These are phyloP conservation scores for Chironex yamaguchii DNA, from an alignment of 30 jellyfish, hydroid and myxozoan genomes.

Conservation along the genomic window DNA sequence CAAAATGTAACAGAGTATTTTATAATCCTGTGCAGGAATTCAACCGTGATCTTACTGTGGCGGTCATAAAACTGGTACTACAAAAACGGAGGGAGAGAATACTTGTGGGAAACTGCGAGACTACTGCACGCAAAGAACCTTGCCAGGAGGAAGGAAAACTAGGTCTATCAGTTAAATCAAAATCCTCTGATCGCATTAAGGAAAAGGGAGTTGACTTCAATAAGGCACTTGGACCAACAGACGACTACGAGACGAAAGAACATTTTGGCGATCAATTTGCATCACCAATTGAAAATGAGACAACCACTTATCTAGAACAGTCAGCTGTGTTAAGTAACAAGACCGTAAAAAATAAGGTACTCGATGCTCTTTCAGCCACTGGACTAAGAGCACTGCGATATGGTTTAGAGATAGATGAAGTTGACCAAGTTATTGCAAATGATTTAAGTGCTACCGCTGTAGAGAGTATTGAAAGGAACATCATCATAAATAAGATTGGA, in stretches of 20 bases:
- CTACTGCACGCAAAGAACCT: no score
- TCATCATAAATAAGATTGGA: slow-evolving; percentile 62
- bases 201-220: not conserved
- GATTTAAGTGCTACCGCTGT: slow-evolving; percentile 90
- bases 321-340: not conserved
- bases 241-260: not conserved
- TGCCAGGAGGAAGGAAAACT: not conserved
- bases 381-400: slow-evolving; percentile 94
- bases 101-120: no score
- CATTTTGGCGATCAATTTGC: not conserved
- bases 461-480: slow-evolving; percentile 70
- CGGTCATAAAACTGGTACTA: slow-evolving; percentile 52
- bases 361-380: slow-evolving; percentile 97
- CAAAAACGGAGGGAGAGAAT: not conserved
- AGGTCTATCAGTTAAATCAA: no score
- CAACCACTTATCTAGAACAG: not conserved
- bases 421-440: slow-evolving; percentile 75
- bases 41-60: slow-evolving; percentile 89
- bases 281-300: not conserved
- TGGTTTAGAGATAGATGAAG: slow-evolving; percentile 79
- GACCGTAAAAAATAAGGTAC: not conserved
- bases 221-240: not conserved
- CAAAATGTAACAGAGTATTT: slow-evolving; percentile 74
- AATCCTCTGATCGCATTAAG: not conserved
- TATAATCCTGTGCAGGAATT: slow-evolving; percentile 95